Evolutionary conservation across 1,140 invertebrate species (phyloP), one percentile per base, ranked within the genome.

Genomic region (Drosophila burlai): DNA sequence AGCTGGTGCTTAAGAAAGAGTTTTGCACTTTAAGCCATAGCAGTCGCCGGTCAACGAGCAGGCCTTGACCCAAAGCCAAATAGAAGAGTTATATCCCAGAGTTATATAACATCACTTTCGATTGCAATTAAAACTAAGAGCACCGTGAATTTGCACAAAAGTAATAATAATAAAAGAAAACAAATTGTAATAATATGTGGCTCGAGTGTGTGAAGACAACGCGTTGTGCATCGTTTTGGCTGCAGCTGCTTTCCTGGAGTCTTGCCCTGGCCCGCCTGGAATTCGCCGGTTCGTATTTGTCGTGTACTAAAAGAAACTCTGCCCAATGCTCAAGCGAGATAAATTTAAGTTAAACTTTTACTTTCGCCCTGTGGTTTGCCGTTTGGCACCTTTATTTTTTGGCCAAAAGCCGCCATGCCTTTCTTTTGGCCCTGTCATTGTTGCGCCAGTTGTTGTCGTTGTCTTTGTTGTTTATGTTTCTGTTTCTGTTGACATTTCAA

Each of bases 231-330:
- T 57, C 59, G 47, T 42, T 71, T 31, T 55, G 60, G 49, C 68
- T 80, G 83, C 74, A 75, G 54, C 58, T 89, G 59, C 36, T 79
- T 34, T 52, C 49, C 54, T 64, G 76, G 57, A 67, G 77, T 64
- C 50, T 75, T 59, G 50, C 68, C 63, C 58, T 77, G 38, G 16
- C n/a, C 40, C 65, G 55, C 57, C 42, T 83, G 50, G 75, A 91
- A 80, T 84, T 82, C 67, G 87, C 83, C 83, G 87, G 87, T 91
- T 84, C 36, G 87, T 91, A 90, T 79, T 26, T 73, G n/a, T 47
- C 49, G 15, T 46, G 69, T 89, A 72, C 76, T 83, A 80, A 86
- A 87, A 75, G 57, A 89, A 85, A 81, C 24, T n/a, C n/a, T n/a
- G n/a, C n/a, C n/a, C n/a, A n/a, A n/a, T n/a, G n/a, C n/a, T 21